Percentiles rank a stretch among this genome's conserved stretches.
These are phyloP conservation scores for Semicossyphus pulcher DNA, from an alignment of 2,113 vertebrate genomes.

Conservation along the genomic window DNA sequence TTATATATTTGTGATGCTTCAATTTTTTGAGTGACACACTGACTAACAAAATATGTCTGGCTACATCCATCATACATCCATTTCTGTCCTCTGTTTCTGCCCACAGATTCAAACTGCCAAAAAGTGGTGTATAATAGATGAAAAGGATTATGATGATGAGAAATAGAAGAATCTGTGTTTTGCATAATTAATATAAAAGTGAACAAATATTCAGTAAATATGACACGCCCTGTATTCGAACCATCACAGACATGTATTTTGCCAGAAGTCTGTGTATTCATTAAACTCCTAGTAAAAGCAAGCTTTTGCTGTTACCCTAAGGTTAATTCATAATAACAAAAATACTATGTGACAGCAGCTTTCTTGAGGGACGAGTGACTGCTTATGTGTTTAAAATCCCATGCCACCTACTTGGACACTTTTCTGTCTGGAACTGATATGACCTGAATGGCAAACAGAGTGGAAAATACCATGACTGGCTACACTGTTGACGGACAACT, in stretches of 20 bases:
- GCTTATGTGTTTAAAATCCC: conserved; percentile 47
- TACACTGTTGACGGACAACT: conserved; percentile 51
- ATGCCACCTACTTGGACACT: conserved; percentile 56
- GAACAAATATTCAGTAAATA: neutral
- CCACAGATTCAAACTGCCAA: conserved; percentile 15
- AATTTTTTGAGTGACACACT: conserved; percentile 39
- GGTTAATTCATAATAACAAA: conserved; percentile 2
- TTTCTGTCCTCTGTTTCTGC: conserved; percentile 16
- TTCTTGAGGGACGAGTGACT: conserved; percentile 55
- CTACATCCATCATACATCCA: conserved; percentile 34
- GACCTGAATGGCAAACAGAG: conserved; percentile 72
- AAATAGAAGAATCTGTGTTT: neutral
- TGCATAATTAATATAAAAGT: neutral
- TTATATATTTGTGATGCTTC: conserved; percentile 28
- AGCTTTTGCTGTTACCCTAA: neutral
- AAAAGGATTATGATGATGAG: neutral
- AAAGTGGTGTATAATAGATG: neutral
- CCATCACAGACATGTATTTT: neutral
- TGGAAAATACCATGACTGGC: conserved; percentile 58
- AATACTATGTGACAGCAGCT: conserved; percentile 29
- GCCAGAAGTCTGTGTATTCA: neutral
- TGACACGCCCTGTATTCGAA: neutral
- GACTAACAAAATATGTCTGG: conserved; percentile 43
- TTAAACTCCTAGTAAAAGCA: neutral
- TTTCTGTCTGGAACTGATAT: conserved; percentile 52